Base-by-base conservation (phyloP, 2,797 vertebrate genomes). In the Acropternis orthonyx region DNA sequence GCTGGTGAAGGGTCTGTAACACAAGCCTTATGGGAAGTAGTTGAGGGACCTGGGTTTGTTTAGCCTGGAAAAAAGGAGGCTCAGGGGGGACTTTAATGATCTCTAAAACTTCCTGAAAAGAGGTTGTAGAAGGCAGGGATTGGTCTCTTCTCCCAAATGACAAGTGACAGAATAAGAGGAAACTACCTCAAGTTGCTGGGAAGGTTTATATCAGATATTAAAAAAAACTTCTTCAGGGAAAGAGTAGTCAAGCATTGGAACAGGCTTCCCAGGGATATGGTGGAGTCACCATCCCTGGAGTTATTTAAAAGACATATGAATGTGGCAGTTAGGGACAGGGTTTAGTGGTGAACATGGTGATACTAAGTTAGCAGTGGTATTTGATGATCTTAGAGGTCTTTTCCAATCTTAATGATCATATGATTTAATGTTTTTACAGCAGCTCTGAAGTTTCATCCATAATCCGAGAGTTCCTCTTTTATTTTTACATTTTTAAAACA, bases 71-170 rank as follows among this genome's bases (percentile, higher is more conserved):
- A 62, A 69, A 39, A 54, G 7, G 24, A 39, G 28, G 9, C 9
- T 34, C 2, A 4, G 3, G 7, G 11, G 5, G 13, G 2, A n/a
- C 16, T 3, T 59, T 26, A 27, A 6, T 27, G 8, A 7, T 37
- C n/a, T 43, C 23, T 51, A 18, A 9, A 65, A 6, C 11, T 58
- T 37, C 20, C n/a, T 34, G 30, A 26, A 59, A 52, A 37, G 59
- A 39, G 9, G 37, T 44, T 30, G 11, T n/a, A 30, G 37, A 5
- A 46, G 16, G 6, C 44, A 14, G 16, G 5, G 14, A 2, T 34
- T 52, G 17, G 4, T 39, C n/a, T 37, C 23, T 51, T 58, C 15
- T 59, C 17, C 17, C 39, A 26, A 34, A 12, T 18, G 37, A 12
- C 2, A 51, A 28, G 16, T 19, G 24, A 28, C 14, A 58, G 52